These are phyloP conservation scores for Candidula unifasciata DNA, from an alignment of 2,888 invertebrate species.

Conservation along the genomic window DNA sequence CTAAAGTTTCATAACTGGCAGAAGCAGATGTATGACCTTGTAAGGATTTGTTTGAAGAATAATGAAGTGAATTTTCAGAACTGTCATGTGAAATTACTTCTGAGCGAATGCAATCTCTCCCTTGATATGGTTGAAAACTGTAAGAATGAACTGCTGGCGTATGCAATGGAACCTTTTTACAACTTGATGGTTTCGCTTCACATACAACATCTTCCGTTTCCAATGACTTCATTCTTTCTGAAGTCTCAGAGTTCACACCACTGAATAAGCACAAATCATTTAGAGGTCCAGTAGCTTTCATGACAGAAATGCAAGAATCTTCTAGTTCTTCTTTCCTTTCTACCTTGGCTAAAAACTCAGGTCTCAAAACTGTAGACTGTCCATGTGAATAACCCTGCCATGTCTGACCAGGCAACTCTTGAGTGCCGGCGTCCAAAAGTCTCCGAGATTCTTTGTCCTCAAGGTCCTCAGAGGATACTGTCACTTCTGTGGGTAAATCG, in stretches of 20 bases:
- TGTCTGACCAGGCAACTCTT: neutral
- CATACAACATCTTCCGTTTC: neutral
- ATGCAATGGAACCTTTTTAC: neutral
- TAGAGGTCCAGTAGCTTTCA: neutral
- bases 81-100: neutral
- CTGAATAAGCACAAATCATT: neutral
- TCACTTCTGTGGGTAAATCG: neutral
- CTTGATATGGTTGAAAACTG: neutral
- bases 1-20: neutral
- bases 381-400: neutral
- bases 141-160: neutral
- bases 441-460: neutral
- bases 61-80: neutral
- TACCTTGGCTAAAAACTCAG: too few species aligned
- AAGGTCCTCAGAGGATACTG: neutral
- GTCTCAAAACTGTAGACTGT: neutral
- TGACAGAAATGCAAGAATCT: neutral
- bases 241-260: neutral
- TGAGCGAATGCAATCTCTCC: neutral
- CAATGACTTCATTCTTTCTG: neutral
- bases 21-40: slow-evolving; percentile 17
- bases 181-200: neutral
- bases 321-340: neutral
- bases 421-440: neutral
- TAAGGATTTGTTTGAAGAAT: neutral